phyloP scores from a whole-genome alignment of 2,797 vertebrate genomes.

The Sebastes matsubarae region DNA sequence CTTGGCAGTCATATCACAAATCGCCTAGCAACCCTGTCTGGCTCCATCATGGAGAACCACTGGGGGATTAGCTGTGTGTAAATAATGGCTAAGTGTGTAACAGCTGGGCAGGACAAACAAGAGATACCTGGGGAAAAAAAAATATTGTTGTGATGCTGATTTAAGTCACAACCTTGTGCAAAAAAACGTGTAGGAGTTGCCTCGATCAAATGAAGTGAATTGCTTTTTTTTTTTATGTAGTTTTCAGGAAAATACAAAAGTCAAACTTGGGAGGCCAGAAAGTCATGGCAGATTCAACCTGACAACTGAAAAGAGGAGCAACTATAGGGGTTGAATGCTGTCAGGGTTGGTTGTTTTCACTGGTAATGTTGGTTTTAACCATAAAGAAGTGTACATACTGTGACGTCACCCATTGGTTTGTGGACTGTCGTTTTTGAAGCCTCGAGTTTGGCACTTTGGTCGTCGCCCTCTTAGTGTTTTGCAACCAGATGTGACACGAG shows the following conservation, averaged over 20 bases:
- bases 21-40: slow-evolving; percentile 42
- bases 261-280: background rate
- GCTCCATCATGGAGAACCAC: slow-evolving; percentile 23
- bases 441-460: too few relatives aligned
- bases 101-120: slow-evolving; percentile 11
- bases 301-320: slow-evolving; percentile 3
- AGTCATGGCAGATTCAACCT: background rate
- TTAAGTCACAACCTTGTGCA: background rate
- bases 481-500: too few relatives aligned
- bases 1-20: slow-evolving; percentile 40
- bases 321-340: background rate
- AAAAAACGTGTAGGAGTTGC: background rate
- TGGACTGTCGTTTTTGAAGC: too few relatives aligned
- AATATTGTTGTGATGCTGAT: slow-evolving; percentile 2
- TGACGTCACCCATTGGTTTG: too few relatives aligned
- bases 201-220: background rate
- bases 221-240: background rate
- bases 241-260: background rate
- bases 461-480: too few relatives aligned
- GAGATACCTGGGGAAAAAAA: background rate
- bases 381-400: too few relatives aligned
- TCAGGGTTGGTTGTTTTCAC: background rate
- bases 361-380: background rate
- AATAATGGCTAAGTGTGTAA: slow-evolving; percentile 24
- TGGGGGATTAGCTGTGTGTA: slow-evolving; percentile 28